Evolutionary conservation across 2,888 invertebrate genomes (phyloP).

Genomic region (Idaea aversata): DNA sequence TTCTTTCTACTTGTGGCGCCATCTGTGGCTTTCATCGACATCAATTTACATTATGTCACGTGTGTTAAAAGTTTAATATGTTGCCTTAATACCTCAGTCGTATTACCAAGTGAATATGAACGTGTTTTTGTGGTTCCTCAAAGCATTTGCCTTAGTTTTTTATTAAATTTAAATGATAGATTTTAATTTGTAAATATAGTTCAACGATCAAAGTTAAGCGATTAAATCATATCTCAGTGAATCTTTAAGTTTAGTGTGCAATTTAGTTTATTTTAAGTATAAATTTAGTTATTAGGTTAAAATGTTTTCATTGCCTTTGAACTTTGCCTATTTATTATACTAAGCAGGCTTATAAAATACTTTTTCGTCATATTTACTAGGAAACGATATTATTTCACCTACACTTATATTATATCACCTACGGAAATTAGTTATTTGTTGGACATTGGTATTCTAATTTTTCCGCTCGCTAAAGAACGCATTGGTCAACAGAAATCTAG

Average conservation of each 20-base stretch:
- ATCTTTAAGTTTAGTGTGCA: slow-evolving; percentile 7
- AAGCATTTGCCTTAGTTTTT: slow-evolving; percentile 66
- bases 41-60: too few relatives aligned
- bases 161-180: slow-evolving; percentile 29
- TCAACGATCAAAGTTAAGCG: slow-evolving; percentile 21
- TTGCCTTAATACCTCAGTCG: not conserved
- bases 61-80: not conserved
- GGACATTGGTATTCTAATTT: too few relatives aligned
- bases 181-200: slow-evolving; percentile 32
- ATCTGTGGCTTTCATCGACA: too few relatives aligned
- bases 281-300: slow-evolving; percentile 18
- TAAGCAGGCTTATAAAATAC: not conserved
- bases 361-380: not conserved
- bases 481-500: too few relatives aligned
- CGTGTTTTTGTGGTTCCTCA: slow-evolving; percentile 64
- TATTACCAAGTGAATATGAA: slow-evolving; percentile 11
- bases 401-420: too few relatives aligned
- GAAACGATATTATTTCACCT: not conserved
- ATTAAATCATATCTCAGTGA: slow-evolving; percentile 27
- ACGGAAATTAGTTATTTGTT: too few relatives aligned
- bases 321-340: not conserved
- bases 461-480: too few relatives aligned
- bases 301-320: not conserved
- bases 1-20: too few relatives aligned
- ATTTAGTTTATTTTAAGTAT: slow-evolving; percentile 24